Conservation (phyloP, 2,797 vertebrate genomes). For the Emydoidea blandingii region DNA sequence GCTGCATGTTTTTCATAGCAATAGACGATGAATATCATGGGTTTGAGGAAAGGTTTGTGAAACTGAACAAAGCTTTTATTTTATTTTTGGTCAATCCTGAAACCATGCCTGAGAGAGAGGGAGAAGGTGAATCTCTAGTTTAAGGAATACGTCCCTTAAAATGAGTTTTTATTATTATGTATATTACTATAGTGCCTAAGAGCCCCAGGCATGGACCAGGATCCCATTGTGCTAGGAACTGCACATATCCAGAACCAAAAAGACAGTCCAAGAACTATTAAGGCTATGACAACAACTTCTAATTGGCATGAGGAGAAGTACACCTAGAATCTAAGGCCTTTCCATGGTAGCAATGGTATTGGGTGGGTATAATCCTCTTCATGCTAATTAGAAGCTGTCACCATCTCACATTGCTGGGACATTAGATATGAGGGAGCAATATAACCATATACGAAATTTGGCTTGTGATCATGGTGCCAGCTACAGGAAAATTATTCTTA, state of each 20-base stretch:
- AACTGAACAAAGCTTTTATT: background rate
- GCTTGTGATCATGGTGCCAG: background rate
- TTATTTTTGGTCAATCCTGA: background rate
- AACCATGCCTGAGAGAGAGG: background rate
- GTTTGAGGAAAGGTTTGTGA: background rate
- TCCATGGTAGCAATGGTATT: rapidly evolving
- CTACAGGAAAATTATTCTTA: constrained; percentile 28
- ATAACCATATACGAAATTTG: background rate
- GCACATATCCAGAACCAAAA: background rate
- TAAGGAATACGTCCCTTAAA: background rate
- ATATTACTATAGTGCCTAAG: background rate
- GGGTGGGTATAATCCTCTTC: background rate
- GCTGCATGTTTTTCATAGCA: background rate
- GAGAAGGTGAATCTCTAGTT: background rate
- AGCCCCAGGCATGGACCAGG: background rate
- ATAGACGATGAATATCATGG: background rate
- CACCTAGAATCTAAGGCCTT: background rate
- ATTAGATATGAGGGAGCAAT: rapidly evolving
- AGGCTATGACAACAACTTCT: background rate
- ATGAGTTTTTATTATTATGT: background rate
- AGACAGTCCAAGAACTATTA: background rate
- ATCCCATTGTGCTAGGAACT: background rate
- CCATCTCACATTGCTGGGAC: background rate
- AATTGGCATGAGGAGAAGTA: background rate
- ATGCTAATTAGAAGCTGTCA: background rate